These are phyloP conservation scores for Sardinella longiceps DNA, from an alignment of 2,797 vertebrate species.

Conservation along the genomic window DNA sequence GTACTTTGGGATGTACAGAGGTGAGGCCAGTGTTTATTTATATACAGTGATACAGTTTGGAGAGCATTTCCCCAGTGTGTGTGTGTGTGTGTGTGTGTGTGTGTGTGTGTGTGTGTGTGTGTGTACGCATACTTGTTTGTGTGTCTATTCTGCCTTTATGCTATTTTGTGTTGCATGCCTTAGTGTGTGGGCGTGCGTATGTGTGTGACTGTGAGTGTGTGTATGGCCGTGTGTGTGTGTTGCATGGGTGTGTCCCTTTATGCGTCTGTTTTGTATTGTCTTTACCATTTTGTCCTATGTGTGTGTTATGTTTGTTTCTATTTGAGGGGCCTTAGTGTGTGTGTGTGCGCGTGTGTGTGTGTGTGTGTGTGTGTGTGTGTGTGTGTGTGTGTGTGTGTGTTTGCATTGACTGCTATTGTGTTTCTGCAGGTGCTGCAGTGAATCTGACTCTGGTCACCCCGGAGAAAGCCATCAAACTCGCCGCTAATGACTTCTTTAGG, in stretches of 20 bases:
- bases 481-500: conserved; percentile 98
- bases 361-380: background rate
- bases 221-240: background rate
- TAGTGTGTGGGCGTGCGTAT: too few relatives aligned
- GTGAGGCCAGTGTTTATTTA: conserved; percentile 67
- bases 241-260: background rate
- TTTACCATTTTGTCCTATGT: background rate
- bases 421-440: conserved; percentile 88
- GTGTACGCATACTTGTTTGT: background rate
- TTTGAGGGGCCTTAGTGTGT: background rate
- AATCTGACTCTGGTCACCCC: conserved; percentile 98
- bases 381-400: background rate
- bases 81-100: background rate
- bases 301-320: background rate
- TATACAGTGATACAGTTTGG: background rate
- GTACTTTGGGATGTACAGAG: conserved; percentile 98
- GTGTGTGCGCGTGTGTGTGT: too few relatives aligned
- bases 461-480: conserved; percentile 98
- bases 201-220: too few relatives aligned
- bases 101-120: background rate
- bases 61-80: background rate
- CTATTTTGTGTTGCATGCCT: background rate
- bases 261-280: background rate
- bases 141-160: background rate
- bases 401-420: background rate